These are phyloP conservation scores for Folsomia manolachei DNA, from an alignment of 2,888 invertebrate species.

Conservation along the genomic window DNA sequence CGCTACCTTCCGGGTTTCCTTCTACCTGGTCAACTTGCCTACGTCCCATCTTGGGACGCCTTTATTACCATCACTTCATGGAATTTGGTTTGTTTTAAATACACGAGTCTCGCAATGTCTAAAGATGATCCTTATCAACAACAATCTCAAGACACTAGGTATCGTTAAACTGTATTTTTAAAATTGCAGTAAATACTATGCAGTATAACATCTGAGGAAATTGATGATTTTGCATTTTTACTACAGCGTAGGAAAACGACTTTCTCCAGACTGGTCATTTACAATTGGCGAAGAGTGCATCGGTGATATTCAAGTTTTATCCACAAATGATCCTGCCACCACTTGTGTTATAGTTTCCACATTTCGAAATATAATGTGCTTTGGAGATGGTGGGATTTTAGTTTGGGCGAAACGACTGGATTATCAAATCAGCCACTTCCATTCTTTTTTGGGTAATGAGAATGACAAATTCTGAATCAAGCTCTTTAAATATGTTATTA, in stretches of 20 bases:
- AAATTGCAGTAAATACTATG: too few relatives aligned
- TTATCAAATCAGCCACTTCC: constrained; percentile 74
- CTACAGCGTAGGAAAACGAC: constrained; percentile 61
- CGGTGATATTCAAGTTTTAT: constrained; percentile 62
- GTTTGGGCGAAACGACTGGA: constrained; percentile 81
- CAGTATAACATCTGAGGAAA: too few relatives aligned
- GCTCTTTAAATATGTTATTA: too few relatives aligned
- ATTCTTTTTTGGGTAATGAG: constrained; percentile 59
- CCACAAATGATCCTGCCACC: constrained; percentile 57
- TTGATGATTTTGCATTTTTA: too few relatives aligned
- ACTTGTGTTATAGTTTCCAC: constrained; percentile 76
- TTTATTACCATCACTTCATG: constrained; percentile 82
- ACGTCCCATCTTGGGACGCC: constrained; percentile 75
- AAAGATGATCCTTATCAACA: constrained; percentile 61
- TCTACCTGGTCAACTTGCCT: constrained; percentile 80
- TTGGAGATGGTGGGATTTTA: constrained; percentile 74
- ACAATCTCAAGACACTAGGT: constrained; percentile 53
- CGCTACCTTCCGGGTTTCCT: constrained; percentile 75
- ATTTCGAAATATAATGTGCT: constrained; percentile 77
- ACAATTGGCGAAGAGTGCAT: constrained; percentile 76
- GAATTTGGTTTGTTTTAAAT: constrained; percentile 83
- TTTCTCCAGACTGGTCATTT: constrained; percentile 73
- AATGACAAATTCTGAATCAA: too few relatives aligned
- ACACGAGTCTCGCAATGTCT: constrained; percentile 64
- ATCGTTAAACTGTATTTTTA: too few relatives aligned